Evolutionary conservation across 2,113 vertebrate genomes (phyloP).

Genomic region (Orcinus orca): DNA sequence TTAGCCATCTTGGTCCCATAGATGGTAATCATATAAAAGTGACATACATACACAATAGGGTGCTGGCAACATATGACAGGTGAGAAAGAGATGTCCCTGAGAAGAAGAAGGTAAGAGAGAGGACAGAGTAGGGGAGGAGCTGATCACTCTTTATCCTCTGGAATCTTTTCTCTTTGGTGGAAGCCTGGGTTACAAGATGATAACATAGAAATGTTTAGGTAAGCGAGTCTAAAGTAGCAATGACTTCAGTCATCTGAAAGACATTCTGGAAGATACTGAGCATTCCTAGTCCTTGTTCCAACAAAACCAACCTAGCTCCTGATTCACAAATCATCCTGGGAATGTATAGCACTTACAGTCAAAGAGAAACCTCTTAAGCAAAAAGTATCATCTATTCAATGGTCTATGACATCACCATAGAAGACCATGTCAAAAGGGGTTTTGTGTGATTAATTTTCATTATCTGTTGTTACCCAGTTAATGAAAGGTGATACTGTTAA

Average conservation of each 20-base stretch:
- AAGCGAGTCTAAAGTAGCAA: not conserved
- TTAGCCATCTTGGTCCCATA: not conserved
- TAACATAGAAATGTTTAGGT: not conserved
- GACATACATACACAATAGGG: not conserved
- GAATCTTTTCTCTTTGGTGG: not conserved
- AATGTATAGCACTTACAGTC: not conserved
- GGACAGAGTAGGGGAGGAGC: not conserved
- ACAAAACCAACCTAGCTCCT: not conserved
- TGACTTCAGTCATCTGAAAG: constrained; percentile 13
- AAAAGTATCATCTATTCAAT: constrained; percentile 15
- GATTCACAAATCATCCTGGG: constrained; percentile 47
- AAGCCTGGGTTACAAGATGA: constrained; percentile 1
- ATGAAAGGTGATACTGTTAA: constrained; percentile 69
- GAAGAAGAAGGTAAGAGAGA: not conserved
- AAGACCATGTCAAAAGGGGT: constrained; percentile 52
- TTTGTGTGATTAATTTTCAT: constrained; percentile 67
- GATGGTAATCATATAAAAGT: not conserved
- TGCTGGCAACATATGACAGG: not conserved
- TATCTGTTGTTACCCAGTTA: constrained; percentile 58
- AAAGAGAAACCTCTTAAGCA: not conserved
- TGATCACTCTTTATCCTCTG: not conserved
- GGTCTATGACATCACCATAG: constrained; percentile 54
- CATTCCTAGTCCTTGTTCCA: constrained; percentile 49
- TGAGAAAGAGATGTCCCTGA: not conserved
- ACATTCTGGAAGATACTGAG: not conserved